Evolutionary conservation across 2,113 vertebrate species (phyloP).

Genomic region (Daphoenositta chrysoptera): DNA sequence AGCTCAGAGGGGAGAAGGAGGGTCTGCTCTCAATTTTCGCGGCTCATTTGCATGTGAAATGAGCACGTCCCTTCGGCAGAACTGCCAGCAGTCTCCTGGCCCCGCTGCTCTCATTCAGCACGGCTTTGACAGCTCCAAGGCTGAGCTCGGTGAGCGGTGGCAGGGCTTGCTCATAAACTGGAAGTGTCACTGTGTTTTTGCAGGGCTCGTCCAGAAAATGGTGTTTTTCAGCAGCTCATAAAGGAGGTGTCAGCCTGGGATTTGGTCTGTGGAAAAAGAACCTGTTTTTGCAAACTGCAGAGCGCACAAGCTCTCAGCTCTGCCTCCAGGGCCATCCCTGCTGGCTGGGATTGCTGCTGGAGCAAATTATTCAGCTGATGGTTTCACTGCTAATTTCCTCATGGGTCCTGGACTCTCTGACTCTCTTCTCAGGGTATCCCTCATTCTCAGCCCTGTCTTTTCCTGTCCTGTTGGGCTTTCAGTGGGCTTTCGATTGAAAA

Average conservation of each 20-base stretch:
- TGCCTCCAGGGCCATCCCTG: not conserved
- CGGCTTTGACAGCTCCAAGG: not conserved
- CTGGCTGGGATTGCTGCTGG: not conserved
- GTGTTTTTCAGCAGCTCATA: constrained; percentile 6
- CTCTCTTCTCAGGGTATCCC: not conserved
- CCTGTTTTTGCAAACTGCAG: not conserved
- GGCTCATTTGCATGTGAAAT: constrained; percentile 6
- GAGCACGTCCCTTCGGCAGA: not conserved
- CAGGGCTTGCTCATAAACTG: not conserved
- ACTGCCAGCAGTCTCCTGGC: not conserved
- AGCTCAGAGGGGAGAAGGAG: not conserved
- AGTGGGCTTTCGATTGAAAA: not conserved
- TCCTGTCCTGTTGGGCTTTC: not conserved
- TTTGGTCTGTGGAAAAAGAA: not conserved
- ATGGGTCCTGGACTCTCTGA: not conserved
- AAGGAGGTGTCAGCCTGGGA: not conserved
- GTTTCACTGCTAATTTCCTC: not conserved
- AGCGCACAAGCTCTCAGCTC: not conserved
- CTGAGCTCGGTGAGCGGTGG: not conserved
- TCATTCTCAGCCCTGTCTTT: not conserved
- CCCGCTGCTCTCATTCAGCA: accelerated
- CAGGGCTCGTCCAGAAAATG: not conserved
- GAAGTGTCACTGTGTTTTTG: not conserved
- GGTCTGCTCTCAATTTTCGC: not conserved
- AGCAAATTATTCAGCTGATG: not conserved